Evolutionary conservation across 37 sponge, comb jelly and placozoan genomes (phyloP).

Genomic region (Chondrilla cf. caribensis): DNA sequence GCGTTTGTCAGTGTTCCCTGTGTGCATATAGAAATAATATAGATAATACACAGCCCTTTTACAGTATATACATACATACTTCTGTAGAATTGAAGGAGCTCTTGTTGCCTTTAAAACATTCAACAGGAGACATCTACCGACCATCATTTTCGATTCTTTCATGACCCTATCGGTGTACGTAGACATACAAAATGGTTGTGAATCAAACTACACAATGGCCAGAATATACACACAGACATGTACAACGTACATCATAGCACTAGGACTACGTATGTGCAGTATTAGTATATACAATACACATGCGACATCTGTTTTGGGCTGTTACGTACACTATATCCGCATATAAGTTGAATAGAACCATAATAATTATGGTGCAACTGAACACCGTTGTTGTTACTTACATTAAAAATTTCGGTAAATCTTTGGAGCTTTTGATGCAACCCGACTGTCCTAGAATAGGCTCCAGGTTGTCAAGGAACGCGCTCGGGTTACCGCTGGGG

Average conservation of each 20-base stretch:
- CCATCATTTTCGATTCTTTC: slow-evolving; percentile 54
- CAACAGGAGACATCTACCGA: slow-evolving; percentile 40
- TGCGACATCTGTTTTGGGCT: too few relatives aligned
- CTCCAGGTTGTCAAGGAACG: slow-evolving; percentile 44
- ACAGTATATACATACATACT: too few relatives aligned
- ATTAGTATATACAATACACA: too few relatives aligned
- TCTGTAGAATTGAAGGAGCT: slow-evolving; percentile 51
- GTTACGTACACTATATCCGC: too few relatives aligned
- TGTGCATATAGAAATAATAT: too few relatives aligned
- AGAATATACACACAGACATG: too few relatives aligned
- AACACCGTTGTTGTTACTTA: background rate
- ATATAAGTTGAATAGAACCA: too few relatives aligned
- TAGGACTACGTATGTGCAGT: background rate
- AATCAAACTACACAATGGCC: background rate
- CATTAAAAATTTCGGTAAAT: slow-evolving; percentile 51
- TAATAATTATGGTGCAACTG: too few relatives aligned
- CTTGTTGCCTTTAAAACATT: slow-evolving; percentile 68
- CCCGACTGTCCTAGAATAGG: slow-evolving; percentile 53
- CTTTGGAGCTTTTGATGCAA: slow-evolving; percentile 55
- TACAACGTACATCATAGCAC: background rate
- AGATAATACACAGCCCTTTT: too few relatives aligned
- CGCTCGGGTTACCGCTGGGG: background rate
- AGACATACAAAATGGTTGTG: background rate
- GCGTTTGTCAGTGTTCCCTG: too few relatives aligned
- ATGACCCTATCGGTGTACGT: slow-evolving; percentile 46